Conservation (phyloP, 2,888 invertebrate genomes). For the Platycnemis pennipes region DNA sequence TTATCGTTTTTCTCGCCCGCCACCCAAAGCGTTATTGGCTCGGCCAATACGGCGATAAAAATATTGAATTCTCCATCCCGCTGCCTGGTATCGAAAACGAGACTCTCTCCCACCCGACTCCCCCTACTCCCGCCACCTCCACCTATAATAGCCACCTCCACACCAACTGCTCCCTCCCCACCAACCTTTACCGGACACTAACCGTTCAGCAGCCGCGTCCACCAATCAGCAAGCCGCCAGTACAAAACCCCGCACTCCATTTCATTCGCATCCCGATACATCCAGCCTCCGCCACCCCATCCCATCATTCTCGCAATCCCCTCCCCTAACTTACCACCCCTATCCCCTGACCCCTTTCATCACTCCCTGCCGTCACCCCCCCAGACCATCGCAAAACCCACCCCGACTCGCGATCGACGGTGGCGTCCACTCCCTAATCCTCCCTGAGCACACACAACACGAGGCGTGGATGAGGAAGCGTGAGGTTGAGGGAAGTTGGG, state of each 20-base stretch:
- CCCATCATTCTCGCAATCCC: background rate
- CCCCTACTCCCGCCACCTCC: background rate
- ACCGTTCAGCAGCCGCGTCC: background rate
- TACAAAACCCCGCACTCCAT: conserved; percentile 63
- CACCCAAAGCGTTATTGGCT: background rate
- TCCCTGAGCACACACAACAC: conserved; percentile 46
- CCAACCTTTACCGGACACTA: background rate
- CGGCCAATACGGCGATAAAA: conserved; percentile 9
- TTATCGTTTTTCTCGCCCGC: background rate
- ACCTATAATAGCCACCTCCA: background rate
- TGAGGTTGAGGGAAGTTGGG: background rate
- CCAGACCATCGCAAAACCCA: too few relatives aligned
- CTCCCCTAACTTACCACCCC: background rate
- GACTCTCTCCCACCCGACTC: background rate
- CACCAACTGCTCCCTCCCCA: background rate
- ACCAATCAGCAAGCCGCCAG: conserved; percentile 65
- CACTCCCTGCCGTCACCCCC: background rate
- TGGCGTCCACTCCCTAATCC: conserved; percentile 39
- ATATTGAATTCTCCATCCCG: conserved; percentile 13
- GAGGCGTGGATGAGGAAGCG: background rate
- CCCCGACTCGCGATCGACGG: conserved; percentile 36
- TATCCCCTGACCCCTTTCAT: background rate
- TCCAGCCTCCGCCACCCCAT: conserved; percentile 14
- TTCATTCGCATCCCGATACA: conserved; percentile 56
- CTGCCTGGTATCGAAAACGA: background rate